phyloP scores from a whole-genome alignment of 2,888 invertebrate genomes.

The Amphimallon solstitiale region DNA sequence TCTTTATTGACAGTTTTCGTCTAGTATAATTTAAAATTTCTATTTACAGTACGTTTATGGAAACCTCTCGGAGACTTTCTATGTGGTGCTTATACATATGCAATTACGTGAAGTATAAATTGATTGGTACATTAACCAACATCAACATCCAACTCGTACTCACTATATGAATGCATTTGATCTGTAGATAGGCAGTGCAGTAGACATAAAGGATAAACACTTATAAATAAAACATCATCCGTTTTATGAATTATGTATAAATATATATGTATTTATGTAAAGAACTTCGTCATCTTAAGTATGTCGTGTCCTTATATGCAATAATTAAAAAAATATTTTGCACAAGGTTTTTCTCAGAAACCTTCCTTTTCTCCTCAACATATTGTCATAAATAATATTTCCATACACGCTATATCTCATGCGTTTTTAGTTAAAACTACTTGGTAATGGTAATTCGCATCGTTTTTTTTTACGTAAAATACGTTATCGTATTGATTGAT shows the following conservation, averaged over 20 bases:
- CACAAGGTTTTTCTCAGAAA: constrained; percentile 33
- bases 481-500: too few species aligned
- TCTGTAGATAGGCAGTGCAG: constrained; percentile 15
- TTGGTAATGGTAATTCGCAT: too few species aligned
- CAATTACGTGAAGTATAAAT: background rate
- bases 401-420: background rate
- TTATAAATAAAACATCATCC: constrained; percentile 45
- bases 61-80: too few species aligned
- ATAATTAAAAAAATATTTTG: constrained; percentile 33
- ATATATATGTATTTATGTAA: constrained; percentile 29
- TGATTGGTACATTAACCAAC: constrained; percentile 1
- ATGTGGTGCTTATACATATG: background rate
- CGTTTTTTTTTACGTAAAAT: too few species aligned
- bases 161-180: constrained; percentile 23
- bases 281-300: constrained; percentile 34
- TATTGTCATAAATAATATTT: constrained; percentile 12
- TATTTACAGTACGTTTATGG: too few species aligned
- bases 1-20: too few species aligned
- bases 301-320: constrained; percentile 32
- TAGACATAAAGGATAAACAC: constrained; percentile 28
- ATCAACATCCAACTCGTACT: background rate
- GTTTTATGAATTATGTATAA: constrained; percentile 45
- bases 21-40: too few species aligned
- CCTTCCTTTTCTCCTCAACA: constrained; percentile 1
- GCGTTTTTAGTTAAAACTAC: too few species aligned